phyloP scores from a whole-genome alignment of 2,113 vertebrate genomes.

The Suncus etruscus region DNA sequence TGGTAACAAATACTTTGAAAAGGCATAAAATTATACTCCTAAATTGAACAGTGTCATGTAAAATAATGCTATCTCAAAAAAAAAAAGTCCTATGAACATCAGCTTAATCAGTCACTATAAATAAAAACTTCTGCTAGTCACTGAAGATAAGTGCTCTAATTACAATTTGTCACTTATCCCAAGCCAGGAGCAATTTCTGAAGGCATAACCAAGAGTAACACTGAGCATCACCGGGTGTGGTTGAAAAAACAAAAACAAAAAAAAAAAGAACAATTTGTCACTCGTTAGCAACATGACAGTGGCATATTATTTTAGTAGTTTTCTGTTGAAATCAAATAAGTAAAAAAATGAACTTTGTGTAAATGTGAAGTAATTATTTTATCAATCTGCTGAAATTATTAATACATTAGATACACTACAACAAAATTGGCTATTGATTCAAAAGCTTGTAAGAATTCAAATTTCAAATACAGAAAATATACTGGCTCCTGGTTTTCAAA shows the following conservation, averaged over 20 bases:
- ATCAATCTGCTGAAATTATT: not conserved
- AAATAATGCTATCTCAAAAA: too few relatives aligned
- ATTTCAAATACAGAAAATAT: not conserved
- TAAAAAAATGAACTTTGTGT: not conserved
- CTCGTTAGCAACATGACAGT: not conserved
- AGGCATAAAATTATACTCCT: too few relatives aligned
- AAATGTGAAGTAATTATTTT: not conserved
- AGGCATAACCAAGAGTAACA: too few relatives aligned
- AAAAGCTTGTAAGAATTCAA: not conserved
- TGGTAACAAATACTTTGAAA: too few relatives aligned
- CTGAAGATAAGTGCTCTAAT: not conserved
- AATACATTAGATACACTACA: not conserved
- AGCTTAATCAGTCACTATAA: slow-evolving; percentile 34
- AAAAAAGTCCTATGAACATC: not conserved
- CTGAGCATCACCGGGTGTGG: too few relatives aligned
- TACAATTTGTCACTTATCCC: not conserved
- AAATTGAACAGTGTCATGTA: too few relatives aligned
- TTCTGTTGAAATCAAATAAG: not conserved
- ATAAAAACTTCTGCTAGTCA: not conserved
- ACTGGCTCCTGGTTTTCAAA: too few relatives aligned
- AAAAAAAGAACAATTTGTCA: not conserved
- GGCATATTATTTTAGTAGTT: not conserved
- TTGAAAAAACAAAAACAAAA: too few relatives aligned
- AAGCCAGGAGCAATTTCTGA: too few relatives aligned
- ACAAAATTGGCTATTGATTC: not conserved